These are phyloP conservation scores for Brachymystax lenok DNA, from an alignment of 2,797 vertebrate species.

Conservation along the genomic window DNA sequence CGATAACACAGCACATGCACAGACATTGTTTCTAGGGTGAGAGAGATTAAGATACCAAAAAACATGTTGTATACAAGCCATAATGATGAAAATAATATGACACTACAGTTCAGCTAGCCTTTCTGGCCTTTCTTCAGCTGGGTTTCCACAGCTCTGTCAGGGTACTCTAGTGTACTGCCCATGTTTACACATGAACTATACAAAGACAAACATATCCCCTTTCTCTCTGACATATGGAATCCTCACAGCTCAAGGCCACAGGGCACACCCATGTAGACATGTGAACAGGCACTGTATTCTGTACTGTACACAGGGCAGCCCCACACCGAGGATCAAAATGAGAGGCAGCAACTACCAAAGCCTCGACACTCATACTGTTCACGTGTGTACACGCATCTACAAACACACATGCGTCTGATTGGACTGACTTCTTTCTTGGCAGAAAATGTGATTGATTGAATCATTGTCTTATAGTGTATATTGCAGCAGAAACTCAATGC, in stretches of 20 bases:
- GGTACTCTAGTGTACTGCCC: slow-evolving; percentile 20
- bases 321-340: background rate
- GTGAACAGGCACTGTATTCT: slow-evolving; percentile 1
- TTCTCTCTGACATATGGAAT: slow-evolving; percentile 6
- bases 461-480: too few relatives aligned
- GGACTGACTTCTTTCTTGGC: too few relatives aligned
- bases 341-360: background rate
- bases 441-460: too few relatives aligned
- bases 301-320: background rate
- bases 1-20: slow-evolving; percentile 7
- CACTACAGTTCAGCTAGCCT: background rate
- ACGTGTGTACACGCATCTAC: background rate
- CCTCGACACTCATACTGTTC: background rate
- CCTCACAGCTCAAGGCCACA: slow-evolving; percentile 12
- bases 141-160: slow-evolving; percentile 37
- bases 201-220: slow-evolving; percentile 17
- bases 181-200: slow-evolving; percentile 14
- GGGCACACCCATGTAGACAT: background rate
- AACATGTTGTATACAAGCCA: slow-evolving; percentile 8
- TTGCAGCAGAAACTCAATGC: too few relatives aligned
- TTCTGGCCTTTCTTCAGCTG: slow-evolving; percentile 29
- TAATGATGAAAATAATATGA: slow-evolving; percentile 20
- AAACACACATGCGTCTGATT: background rate
- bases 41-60: slow-evolving; percentile 12
- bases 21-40: slow-evolving; percentile 13